These are phyloP conservation scores for Buathra laborator DNA, from an alignment of 2,888 invertebrate genomes.

Conservation along the genomic window DNA sequence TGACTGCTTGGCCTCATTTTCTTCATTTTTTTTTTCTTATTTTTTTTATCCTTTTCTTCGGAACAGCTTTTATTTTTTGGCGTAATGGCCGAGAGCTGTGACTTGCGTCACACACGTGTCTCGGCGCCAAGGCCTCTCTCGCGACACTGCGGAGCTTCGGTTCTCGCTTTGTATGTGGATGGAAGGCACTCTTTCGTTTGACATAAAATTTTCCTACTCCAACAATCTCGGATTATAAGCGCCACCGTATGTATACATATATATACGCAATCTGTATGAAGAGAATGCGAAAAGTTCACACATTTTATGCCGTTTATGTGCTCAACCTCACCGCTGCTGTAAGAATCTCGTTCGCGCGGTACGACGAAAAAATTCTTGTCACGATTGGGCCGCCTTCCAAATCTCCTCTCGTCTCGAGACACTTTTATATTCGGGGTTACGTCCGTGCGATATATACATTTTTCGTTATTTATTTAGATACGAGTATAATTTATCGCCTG, in stretches of 20 bases:
- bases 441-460: slow-evolving; percentile 9
- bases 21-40: slow-evolving; percentile 28
- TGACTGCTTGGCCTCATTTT: slow-evolving; percentile 60
- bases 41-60: slow-evolving; percentile 20
- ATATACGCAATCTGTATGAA: background rate
- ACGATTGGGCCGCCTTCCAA: slow-evolving; percentile 53
- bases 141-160: slow-evolving; percentile 27
- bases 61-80: slow-evolving; percentile 43
- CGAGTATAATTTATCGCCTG: slow-evolving; percentile 34
- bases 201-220: slow-evolving; percentile 35
- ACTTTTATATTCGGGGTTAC: slow-evolving; percentile 43
- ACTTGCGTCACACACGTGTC: slow-evolving; percentile 31
- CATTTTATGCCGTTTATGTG: slow-evolving; percentile 50
- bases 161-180: background rate
- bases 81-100: slow-evolving; percentile 44
- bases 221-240: slow-evolving; percentile 42
- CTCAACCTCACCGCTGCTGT: slow-evolving; percentile 1
- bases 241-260: background rate
- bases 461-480: slow-evolving; percentile 34
- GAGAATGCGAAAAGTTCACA: slow-evolving; percentile 46
- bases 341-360: slow-evolving; percentile 16
- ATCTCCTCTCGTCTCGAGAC: slow-evolving; percentile 42
- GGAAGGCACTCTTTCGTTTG: background rate
- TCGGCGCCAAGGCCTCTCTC: slow-evolving; percentile 26
- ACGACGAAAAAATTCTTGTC: slow-evolving; percentile 36